Conservation (phyloP, 2,888 invertebrate genomes). For the Neoaliturus tenellus region DNA sequence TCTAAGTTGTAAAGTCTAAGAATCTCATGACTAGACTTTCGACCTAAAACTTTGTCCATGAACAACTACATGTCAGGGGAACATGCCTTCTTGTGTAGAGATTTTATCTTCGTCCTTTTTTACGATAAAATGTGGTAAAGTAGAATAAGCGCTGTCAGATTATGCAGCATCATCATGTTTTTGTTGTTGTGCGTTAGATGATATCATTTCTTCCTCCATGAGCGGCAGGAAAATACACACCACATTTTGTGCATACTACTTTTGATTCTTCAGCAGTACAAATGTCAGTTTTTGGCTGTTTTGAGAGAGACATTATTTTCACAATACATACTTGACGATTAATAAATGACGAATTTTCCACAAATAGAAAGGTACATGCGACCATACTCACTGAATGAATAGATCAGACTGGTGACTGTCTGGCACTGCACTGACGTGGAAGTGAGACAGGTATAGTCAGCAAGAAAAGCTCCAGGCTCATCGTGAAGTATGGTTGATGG, state of each 20-base stretch:
- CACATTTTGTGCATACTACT: constrained; percentile 5
- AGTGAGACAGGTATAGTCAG: no score
- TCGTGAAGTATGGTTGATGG: no score
- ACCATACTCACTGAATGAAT: no score
- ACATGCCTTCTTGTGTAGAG: constrained; percentile 14
- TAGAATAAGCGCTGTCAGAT: background rate
- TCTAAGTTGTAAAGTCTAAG: no score
- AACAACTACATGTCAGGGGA: constrained; percentile 2
- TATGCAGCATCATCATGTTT: constrained; percentile 5
- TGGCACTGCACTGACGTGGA: no score
- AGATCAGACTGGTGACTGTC: no score
- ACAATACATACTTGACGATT: no score
- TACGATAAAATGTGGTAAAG: background rate
- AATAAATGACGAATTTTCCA: no score
- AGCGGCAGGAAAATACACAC: background rate
- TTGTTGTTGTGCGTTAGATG: background rate
- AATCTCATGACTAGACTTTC: no score
- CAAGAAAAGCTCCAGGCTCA: no score
- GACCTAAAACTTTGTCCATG: constrained; percentile 25
- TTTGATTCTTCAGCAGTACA: background rate
- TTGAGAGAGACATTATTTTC: no score
- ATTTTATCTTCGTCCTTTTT: constrained; percentile 16
- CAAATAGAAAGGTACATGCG: no score
- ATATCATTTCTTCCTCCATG: constrained; percentile 22
- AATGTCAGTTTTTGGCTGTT: background rate